phyloP scores from a whole-genome alignment of 2,797 vertebrate species.

The Enteromius thamalakanensis region DNA sequence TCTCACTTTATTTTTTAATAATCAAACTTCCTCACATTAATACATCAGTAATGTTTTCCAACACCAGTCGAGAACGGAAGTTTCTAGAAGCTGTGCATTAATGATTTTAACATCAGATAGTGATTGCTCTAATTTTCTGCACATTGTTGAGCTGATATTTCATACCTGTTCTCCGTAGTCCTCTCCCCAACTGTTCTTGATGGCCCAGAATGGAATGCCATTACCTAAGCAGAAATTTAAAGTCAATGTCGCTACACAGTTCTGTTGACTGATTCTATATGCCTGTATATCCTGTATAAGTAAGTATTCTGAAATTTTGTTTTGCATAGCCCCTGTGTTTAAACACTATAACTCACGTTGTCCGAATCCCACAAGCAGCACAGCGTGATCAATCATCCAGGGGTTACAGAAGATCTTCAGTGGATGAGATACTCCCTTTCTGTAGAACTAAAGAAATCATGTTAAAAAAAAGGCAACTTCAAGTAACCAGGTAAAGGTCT shows the following conservation, averaged over 20 bases:
- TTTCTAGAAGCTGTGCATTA: neutral
- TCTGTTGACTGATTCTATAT: neutral
- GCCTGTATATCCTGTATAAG: neutral
- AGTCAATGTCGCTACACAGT: neutral
- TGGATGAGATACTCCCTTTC: slow-evolving; percentile 85
- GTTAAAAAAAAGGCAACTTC: slow-evolving; percentile 4
- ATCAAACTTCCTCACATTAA: neutral
- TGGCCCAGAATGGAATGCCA: slow-evolving; percentile 87
- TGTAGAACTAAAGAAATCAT: slow-evolving; percentile 81
- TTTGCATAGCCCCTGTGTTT: neutral
- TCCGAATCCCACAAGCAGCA: slow-evolving; percentile 89
- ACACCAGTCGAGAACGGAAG: neutral
- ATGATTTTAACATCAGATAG: neutral
- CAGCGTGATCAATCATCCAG: slow-evolving; percentile 91
- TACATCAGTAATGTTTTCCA: neutral
- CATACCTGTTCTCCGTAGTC: slow-evolving; percentile 89
- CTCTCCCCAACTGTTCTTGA: slow-evolving; percentile 94
- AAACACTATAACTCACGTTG: slow-evolving; percentile 77
- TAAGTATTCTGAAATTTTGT: neutral
- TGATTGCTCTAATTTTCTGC: neutral
- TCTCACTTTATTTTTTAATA: neutral
- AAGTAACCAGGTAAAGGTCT: neutral
- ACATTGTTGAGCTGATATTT: neutral
- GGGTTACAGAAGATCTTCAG: slow-evolving; percentile 86
- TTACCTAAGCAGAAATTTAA: slow-evolving; percentile 70